Evolutionary conservation across 1,140 invertebrate genomes (phyloP).

Genomic region (Macrobrachium rosenbergii): DNA sequence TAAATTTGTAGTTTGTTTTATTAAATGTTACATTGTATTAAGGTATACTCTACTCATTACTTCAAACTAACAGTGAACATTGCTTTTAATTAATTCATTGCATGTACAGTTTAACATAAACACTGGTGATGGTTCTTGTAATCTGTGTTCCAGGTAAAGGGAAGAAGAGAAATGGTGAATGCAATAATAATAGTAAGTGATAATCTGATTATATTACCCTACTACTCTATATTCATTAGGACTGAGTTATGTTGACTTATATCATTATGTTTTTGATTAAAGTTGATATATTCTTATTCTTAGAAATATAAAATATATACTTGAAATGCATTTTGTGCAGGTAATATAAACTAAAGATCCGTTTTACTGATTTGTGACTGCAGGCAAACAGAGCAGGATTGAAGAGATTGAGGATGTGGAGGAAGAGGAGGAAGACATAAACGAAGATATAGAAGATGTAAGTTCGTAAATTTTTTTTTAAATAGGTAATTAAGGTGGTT

Average conservation of each 20-base stretch:
- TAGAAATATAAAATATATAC: no score
- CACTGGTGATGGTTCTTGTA: background rate
- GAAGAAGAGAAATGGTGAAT: constrained; percentile 48
- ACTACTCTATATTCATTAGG: background rate
- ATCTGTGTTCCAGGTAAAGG: constrained; percentile 46
- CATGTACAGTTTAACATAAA: no score
- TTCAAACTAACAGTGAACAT: no score
- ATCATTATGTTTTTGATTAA: background rate
- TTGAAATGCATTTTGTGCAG: no score
- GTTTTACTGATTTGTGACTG: background rate
- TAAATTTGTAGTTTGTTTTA: no score
- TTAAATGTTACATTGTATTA: no score
- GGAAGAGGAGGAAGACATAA: constrained; percentile 70
- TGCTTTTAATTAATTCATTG: no score
- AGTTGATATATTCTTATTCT: background rate
- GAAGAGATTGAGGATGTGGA: constrained; percentile 72
- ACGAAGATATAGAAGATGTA: constrained; percentile 41
- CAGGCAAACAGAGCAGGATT: constrained; percentile 50
- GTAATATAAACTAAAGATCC: no score
- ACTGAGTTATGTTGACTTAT: background rate
- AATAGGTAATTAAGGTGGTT: background rate
- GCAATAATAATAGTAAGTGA: constrained; percentile 57
- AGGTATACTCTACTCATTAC: no score
- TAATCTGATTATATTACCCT: background rate
- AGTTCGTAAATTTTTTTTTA: background rate